Evolutionary conservation across 1,140 invertebrate species (phyloP).

Genomic region (Polypedilum pembai): DNA sequence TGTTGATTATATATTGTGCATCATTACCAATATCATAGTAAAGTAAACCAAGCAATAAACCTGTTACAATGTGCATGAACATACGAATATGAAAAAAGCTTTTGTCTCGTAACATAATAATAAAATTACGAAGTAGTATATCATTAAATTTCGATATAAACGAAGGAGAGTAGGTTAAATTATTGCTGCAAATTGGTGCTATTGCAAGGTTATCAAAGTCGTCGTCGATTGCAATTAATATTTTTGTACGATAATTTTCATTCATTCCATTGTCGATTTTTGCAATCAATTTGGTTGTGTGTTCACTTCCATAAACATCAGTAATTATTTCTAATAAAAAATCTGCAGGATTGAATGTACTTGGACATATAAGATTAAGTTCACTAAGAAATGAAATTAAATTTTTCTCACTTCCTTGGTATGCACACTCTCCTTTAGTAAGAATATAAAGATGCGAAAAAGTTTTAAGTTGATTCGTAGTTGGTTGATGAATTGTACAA

Average conservation of each 20-base stretch:
- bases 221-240: conserved; percentile 4
- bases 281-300: conserved; percentile 50
- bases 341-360: background rate
- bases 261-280: conserved; percentile 64
- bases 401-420: conserved; percentile 59
- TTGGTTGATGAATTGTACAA: conserved; percentile 91
- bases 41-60: conserved; percentile 66
- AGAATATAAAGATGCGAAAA: conserved; percentile 76
- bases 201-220: background rate
- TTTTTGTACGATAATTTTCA: conserved; percentile 47
- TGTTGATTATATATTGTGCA: conserved; percentile 63
- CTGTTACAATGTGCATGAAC: conserved; percentile 65
- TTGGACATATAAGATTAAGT: background rate
- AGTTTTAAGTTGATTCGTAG: conserved; percentile 72
- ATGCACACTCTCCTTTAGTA: conserved; percentile 78
- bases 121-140: conserved; percentile 55
- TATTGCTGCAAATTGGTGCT: too few relatives aligned
- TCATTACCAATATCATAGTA: conserved; percentile 76
- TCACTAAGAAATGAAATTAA: conserved; percentile 65
- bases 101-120: conserved; percentile 47
- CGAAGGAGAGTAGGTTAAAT: background rate
- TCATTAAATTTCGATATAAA: conserved; percentile 56
- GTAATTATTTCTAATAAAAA: conserved; percentile 78
- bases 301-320: conserved; percentile 62
- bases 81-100: conserved; percentile 64